Conservation (phyloP, 1,140 invertebrate species). For the Anastrepha obliqua region DNA sequence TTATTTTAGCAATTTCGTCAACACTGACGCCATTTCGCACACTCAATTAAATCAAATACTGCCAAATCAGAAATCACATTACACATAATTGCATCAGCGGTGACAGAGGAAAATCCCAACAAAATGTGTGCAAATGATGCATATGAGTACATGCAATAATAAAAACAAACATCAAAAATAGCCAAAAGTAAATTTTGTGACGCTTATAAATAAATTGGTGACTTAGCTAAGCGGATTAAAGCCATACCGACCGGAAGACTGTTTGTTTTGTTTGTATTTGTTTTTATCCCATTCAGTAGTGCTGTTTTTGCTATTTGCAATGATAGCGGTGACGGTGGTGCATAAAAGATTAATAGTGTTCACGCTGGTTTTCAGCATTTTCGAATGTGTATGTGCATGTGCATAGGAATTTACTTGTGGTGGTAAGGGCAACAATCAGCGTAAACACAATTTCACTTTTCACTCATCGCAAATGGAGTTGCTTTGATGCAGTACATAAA, state of each 20-base stretch:
- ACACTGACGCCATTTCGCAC: neutral
- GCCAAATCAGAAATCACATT: neutral
- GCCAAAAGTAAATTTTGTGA: neutral
- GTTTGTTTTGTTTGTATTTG: neutral
- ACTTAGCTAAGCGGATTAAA: slow-evolving; percentile 46
- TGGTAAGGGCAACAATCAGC: neutral
- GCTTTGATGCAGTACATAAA: too few species aligned
- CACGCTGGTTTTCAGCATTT: neutral
- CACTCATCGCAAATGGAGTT: neutral
- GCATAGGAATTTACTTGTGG: too few species aligned
- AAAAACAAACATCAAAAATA: neutral
- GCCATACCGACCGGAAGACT: neutral
- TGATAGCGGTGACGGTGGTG: neutral
- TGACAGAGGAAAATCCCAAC: neutral
- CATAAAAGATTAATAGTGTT: neutral
- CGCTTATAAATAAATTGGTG: slow-evolving; percentile 7
- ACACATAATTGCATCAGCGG: neutral
- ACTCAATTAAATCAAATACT: slow-evolving; percentile 28
- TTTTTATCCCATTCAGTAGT: neutral
- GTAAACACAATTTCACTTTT: slow-evolving; percentile 23
- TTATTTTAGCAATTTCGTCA: neutral
- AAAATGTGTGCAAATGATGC: neutral
- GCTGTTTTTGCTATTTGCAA: neutral
- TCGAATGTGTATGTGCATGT: too few species aligned
- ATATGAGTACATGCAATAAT: neutral